Percentiles rank a stretch among this genome's conserved stretches.
phyloP scores from a whole-genome alignment of 2,888 invertebrate genomes.

The Volucella inflata region DNA sequence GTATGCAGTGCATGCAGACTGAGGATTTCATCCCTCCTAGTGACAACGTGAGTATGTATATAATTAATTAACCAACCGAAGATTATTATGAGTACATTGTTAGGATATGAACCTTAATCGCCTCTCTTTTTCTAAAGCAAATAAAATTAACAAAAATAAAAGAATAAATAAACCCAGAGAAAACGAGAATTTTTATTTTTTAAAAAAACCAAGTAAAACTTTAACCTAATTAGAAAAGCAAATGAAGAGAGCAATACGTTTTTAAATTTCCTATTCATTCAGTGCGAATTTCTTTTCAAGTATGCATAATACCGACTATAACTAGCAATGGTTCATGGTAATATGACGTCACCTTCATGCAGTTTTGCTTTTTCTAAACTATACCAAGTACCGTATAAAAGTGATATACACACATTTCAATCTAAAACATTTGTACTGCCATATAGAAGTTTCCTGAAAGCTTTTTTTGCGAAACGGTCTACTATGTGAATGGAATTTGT shows the following conservation, averaged over 20 bases:
- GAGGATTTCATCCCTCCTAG: no score
- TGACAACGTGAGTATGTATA: no score
- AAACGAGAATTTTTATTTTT: no score
- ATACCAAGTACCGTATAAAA: neutral
- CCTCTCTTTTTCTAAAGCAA: no score
- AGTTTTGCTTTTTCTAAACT: slow-evolving; percentile 28
- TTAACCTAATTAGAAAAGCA: slow-evolving; percentile 6
- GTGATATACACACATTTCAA: slow-evolving; percentile 2
- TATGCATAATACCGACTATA: neutral
- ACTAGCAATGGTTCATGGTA: slow-evolving; percentile 12
- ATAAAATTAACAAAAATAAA: no score
- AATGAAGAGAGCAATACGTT: slow-evolving; percentile 44
- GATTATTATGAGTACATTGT: no score
- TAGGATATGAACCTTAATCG: no score
- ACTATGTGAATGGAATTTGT: slow-evolving; percentile 55
- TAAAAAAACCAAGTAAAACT: slow-evolving; percentile 6
- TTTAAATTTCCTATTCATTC: slow-evolving; percentile 43
- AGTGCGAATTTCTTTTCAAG: slow-evolving; percentile 40
- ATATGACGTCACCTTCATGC: slow-evolving; percentile 20
- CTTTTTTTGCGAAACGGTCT: slow-evolving; percentile 36
- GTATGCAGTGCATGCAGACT: no score
- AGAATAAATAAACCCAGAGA: no score
- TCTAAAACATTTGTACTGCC: slow-evolving; percentile 44
- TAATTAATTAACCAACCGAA: no score
- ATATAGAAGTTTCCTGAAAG: slow-evolving; percentile 44